Conservation (phyloP, 2,113 vertebrate species). For the Euleptes europaea region DNA sequence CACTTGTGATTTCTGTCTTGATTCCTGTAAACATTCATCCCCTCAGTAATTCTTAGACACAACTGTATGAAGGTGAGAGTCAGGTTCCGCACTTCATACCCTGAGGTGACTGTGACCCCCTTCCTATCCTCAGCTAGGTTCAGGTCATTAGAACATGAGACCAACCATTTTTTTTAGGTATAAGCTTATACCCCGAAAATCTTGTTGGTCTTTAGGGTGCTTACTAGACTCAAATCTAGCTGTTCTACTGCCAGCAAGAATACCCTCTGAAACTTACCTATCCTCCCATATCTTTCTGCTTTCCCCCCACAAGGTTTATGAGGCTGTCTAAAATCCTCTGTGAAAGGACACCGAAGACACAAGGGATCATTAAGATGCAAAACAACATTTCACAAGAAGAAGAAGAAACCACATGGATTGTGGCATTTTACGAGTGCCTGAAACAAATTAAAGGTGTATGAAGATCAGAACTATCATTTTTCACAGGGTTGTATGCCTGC, state of each 20-base stretch:
- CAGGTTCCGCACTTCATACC: neutral
- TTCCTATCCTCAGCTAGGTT: neutral
- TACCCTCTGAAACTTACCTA: neutral
- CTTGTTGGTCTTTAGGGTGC: no score
- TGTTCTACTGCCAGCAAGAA: no score
- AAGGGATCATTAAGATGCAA: neutral
- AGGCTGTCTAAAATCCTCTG: neutral
- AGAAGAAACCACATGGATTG: neutral
- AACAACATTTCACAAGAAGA: neutral
- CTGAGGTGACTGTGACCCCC: no score
- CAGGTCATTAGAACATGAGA: no score
- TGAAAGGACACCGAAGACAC: neutral
- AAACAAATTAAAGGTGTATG: conserved; percentile 12
- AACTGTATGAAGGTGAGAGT: neutral
- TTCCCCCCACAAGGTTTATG: neutral
- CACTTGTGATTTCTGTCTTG: no score
- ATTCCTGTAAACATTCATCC: neutral
- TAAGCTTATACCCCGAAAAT: no score
- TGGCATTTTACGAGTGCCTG: neutral
- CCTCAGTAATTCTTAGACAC: neutral
- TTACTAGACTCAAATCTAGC: no score
- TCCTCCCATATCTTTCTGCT: neutral
- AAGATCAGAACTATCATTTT: conserved; percentile 20
- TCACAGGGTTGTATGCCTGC: neutral
- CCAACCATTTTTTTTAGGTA: no score